phyloP scores from a whole-genome alignment of 2,888 invertebrate species.

The Tenthredo scrophulariae region DNA sequence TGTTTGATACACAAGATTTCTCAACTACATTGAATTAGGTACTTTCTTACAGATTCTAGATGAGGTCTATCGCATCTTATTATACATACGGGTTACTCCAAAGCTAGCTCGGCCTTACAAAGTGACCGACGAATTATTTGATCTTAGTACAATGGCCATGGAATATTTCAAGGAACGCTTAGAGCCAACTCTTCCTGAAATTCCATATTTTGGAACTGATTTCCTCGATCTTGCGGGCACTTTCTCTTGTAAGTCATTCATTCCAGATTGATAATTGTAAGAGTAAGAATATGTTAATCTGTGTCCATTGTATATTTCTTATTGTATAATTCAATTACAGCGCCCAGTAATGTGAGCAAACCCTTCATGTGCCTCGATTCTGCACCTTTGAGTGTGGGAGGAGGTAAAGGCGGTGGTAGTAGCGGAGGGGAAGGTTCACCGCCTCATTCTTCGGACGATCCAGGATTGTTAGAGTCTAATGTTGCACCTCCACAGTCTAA shows the following conservation, averaged over 20 bases:
- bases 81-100: slow-evolving; percentile 90
- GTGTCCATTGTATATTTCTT: neutral
- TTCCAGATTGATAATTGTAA: neutral
- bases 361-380: slow-evolving; percentile 75
- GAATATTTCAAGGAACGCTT: slow-evolving; percentile 97
- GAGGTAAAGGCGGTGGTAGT: slow-evolving; percentile 79
- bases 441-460: slow-evolving; percentile 79
- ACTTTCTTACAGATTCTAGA: slow-evolving; percentile 87
- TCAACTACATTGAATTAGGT: slow-evolving; percentile 18
- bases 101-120: slow-evolving; percentile 93
- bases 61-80: slow-evolving; percentile 92
- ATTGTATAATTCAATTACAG: slow-evolving; percentile 61
- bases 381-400: slow-evolving; percentile 79
- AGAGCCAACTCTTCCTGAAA: slow-evolving; percentile 93
- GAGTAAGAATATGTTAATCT: neutral
- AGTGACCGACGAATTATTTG: slow-evolving; percentile 96
- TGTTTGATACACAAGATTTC: too few relatives aligned
- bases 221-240: slow-evolving; percentile 88
- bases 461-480: slow-evolving; percentile 75
- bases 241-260: slow-evolving; percentile 82
- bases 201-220: slow-evolving; percentile 92
- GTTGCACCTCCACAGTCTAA: slow-evolving; percentile 88
- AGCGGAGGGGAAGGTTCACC: slow-evolving; percentile 78
- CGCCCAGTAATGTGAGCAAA: slow-evolving; percentile 73
- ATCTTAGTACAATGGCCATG: slow-evolving; percentile 98